Base-by-base conservation (phyloP, 2,113 vertebrate genomes). In the Mormoops blainvillei region DNA sequence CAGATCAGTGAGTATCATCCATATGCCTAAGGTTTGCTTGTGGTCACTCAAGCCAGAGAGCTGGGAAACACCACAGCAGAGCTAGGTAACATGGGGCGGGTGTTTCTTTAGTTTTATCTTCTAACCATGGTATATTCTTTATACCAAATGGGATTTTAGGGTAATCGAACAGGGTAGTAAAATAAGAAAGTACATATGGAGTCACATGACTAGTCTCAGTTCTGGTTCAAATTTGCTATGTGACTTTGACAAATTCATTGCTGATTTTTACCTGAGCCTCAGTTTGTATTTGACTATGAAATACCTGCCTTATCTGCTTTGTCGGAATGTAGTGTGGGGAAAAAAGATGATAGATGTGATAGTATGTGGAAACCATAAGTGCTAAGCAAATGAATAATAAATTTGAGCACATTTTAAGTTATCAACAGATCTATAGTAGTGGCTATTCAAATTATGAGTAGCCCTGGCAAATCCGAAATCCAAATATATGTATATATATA, bases 1-100 rank as follows among this genome's bases (percentile, higher is more conserved):
- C 99, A 99, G 63, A 98, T 99, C 96, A 98, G 98, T 91, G 98
- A 99, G 97, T 98, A 98, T 95, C 98, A 98, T 86, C 98, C 97
- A 22, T 99, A 97, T 58, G 98, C 98, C 87, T 98, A 98, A 98
- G 98, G 98, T 99, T 95, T 97, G 96, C 97, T 43, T 91, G 52
- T 7, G 28, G 31, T 89, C 83, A 2, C 22, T 92, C 61, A 86
- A 7, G 82, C 26, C 19, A 76, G 36, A 89, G 43, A 74, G 15
- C 33, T 63, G 76, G 70, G 33, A 77, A 85, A 33, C 22, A 67
- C 81, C 3, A 70, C 41, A 52, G 19, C 56, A 56, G 33, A 68
- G 33, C 70, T 54, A 76, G 36, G 68, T 88, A 43, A 71, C 20
- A 18, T 50, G 58, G 20, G 61, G 43, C 73, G 81, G 50, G 56